These are phyloP conservation scores for Nestor notabilis DNA, from an alignment of 2,113 vertebrate species.

Conservation along the genomic window DNA sequence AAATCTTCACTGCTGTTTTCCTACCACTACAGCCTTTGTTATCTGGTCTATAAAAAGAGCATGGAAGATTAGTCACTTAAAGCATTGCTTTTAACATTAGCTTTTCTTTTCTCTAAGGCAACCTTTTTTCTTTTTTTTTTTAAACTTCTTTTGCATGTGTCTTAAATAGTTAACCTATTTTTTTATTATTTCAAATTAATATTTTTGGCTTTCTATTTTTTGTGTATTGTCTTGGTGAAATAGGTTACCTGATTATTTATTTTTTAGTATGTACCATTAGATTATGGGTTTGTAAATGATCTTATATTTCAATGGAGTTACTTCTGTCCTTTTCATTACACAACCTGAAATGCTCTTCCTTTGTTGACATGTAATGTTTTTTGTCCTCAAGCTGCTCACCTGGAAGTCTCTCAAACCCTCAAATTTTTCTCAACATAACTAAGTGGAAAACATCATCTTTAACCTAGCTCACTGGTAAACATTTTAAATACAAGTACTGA, in stretches of 20 bases:
- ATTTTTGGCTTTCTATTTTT: not conserved
- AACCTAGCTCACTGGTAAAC: not conserved
- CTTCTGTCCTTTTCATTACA: not conserved
- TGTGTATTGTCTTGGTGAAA: not conserved
- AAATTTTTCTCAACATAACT: not conserved
- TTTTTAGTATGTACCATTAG: not conserved
- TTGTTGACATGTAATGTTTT: not conserved
- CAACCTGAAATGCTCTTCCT: not conserved
- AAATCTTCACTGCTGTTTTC: not conserved
- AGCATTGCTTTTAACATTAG: not conserved
- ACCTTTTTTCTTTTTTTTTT: not conserved
- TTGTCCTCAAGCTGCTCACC: not conserved
- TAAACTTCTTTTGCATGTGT: not conserved
- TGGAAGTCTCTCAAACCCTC: not conserved
- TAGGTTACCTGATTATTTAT: not conserved
- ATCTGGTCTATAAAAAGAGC: not conserved
- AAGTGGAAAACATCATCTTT: not conserved
- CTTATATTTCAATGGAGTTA: not conserved
- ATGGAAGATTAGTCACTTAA: not conserved
- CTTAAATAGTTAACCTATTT: not conserved
- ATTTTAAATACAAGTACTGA: not conserved
- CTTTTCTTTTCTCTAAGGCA: not conserved
- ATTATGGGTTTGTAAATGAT: not conserved
- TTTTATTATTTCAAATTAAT: not conserved
- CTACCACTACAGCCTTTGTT: not conserved